phyloP scores from a whole-genome alignment of 2,113 vertebrate genomes.

The Saccopteryx leptura region DNA sequence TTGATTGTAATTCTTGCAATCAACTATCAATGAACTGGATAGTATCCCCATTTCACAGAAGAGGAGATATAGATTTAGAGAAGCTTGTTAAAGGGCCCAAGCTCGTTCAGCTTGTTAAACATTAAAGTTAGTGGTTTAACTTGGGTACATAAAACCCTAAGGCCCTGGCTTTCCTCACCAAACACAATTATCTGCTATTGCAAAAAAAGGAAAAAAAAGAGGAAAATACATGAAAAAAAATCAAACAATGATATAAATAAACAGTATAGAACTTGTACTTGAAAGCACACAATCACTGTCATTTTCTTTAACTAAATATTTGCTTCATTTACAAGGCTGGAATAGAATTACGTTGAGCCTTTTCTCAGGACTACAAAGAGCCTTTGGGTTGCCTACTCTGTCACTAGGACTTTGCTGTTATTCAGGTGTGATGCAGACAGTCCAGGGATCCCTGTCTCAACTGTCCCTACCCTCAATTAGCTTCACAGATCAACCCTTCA shows the following conservation, averaged over 20 bases:
- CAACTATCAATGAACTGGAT: background rate
- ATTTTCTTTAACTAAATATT: background rate
- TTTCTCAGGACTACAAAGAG: background rate
- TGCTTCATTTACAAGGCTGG: background rate
- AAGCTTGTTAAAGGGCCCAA: background rate
- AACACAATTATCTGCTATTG: background rate
- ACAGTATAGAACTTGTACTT: background rate
- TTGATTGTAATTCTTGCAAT: background rate
- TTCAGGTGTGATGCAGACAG: background rate
- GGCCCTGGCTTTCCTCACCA: background rate
- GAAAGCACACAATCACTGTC: background rate
- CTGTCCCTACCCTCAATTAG: background rate
- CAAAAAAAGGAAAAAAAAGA: background rate
- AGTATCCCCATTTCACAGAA: background rate
- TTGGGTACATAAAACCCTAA: background rate
- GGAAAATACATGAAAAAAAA: background rate
- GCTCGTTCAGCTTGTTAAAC: background rate
- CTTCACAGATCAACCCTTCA: background rate
- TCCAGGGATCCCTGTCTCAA: background rate
- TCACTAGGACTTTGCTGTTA: background rate
- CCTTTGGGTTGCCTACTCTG: background rate
- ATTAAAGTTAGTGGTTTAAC: background rate
- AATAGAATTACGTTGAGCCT: background rate
- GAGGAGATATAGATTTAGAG: background rate
- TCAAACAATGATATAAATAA: background rate